phyloP scores from a whole-genome alignment of 2,888 invertebrate species.

The Archaeoteleia sp. region DNA sequence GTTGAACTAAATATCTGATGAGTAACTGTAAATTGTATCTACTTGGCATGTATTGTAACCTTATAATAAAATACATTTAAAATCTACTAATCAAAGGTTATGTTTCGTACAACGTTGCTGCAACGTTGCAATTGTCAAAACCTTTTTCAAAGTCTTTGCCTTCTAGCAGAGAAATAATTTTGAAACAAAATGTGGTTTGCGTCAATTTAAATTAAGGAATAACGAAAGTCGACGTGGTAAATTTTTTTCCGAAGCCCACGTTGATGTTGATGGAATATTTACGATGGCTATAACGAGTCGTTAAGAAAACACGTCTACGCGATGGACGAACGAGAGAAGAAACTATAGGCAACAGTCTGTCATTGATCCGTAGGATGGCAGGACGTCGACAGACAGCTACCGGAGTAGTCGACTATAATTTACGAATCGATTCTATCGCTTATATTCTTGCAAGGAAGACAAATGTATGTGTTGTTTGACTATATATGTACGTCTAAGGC shows the following conservation, averaged over 20 bases:
- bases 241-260: constrained; percentile 32
- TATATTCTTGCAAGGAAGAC: constrained; percentile 51
- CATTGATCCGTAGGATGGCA: constrained; percentile 53
- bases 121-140: too few species aligned
- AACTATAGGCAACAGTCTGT: constrained; percentile 54
- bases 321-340: constrained; percentile 45
- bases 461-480: constrained; percentile 19
- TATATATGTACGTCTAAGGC: constrained; percentile 17
- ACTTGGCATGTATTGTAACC: too few species aligned
- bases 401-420: constrained; percentile 54
- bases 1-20: too few species aligned
- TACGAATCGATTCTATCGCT: constrained; percentile 54
- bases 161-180: too few species aligned
- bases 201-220: too few species aligned
- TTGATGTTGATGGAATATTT: constrained; percentile 50
- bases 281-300: constrained; percentile 52
- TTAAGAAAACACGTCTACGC: constrained; percentile 49
- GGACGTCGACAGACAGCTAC: constrained; percentile 55
- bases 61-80: too few species aligned
- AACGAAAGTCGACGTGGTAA: too few species aligned
- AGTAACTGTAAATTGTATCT: too few species aligned
- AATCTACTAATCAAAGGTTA: too few species aligned
- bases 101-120: too few species aligned
- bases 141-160: too few species aligned
- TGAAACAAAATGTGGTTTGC: too few species aligned